These are phyloP conservation scores for Drosophila picticornis DNA, from an alignment of 2,888 invertebrate species.

Conservation along the genomic window DNA sequence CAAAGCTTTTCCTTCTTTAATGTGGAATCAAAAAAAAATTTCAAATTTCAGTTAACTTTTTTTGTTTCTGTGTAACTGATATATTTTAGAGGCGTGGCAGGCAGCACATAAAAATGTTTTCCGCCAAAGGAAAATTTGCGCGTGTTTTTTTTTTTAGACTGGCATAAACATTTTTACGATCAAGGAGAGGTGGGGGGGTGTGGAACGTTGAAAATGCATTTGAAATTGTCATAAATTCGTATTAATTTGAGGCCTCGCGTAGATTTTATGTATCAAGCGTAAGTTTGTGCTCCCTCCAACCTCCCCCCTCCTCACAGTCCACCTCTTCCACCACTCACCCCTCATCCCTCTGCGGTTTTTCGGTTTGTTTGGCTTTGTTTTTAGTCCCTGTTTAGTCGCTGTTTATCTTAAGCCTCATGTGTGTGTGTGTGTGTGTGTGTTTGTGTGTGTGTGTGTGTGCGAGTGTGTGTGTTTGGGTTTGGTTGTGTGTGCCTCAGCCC, in stretches of 20 bases:
- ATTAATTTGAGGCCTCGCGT: constrained; percentile 65
- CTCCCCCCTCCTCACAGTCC: background rate
- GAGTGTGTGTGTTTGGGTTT: background rate
- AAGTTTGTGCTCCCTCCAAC: constrained; percentile 22
- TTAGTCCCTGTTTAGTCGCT: constrained; percentile 63
- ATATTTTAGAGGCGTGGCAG: constrained; percentile 52
- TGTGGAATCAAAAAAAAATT: background rate
- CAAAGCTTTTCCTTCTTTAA: background rate
- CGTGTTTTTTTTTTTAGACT: constrained; percentile 35
- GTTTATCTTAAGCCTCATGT: constrained; percentile 48
- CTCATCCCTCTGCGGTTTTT: constrained; percentile 42
- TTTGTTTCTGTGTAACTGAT: background rate
- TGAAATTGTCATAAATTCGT: constrained; percentile 72
- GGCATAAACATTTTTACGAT: constrained; percentile 62
- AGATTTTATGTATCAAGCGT: constrained; percentile 55
- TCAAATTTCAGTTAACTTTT: background rate
- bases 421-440: background rate
- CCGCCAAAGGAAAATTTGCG: constrained; percentile 47
- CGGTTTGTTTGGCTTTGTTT: constrained; percentile 62
- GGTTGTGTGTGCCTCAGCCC: constrained; percentile 28
- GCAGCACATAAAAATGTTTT: constrained; percentile 58
- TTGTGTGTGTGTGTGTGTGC: background rate
- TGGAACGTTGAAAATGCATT: constrained; percentile 60
- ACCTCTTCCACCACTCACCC: background rate
- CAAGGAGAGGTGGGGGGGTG: background rate